Base-by-base conservation (phyloP, 2,797 vertebrate species). In the Numenius phaeopus region DNA sequence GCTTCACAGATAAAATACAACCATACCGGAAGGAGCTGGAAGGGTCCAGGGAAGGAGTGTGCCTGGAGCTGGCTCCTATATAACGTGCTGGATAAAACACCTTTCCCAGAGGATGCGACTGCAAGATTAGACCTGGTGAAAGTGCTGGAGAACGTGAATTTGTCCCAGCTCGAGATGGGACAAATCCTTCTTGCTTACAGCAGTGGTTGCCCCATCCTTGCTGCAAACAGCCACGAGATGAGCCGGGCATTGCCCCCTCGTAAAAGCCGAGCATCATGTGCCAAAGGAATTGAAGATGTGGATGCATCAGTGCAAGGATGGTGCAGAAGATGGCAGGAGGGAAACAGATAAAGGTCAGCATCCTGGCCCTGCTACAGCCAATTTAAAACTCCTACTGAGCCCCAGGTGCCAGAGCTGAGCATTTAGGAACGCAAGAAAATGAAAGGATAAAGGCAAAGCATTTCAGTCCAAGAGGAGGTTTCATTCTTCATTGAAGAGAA, bases 1-100 rank as follows among this genome's bases (percentile, higher is more conserved):
- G 85, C 88, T 78, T 65, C 90, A 88, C 44, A 70, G 94, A 96
- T 91, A 89, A 94, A 97, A 94, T 75, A 89, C 83, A 95, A 90
- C 83, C 87, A 44, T 44, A 32, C 58, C 90, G 90, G 96, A 94
- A 71, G 83, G 84, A 91, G 85, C 50, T 89, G 94, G 92, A 54
- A 42, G 0, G 11, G 46, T 23, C 72, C 65, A 29, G 39, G 66
- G 44, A 44, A 34, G 94, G 64, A 66, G 27, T 3, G 2, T 0
- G 52, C 26, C 62, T 26, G 20, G 29, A 67, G 66, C 10, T 12
- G 77, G 34, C 50, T 92, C 88, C 55, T 40, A 8, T 5, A 2
- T 0, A 13, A 18, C 2, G 1, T 13, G 8, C 6, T 1, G 81
- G 87, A 39, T 26, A 19, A 55, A 95, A 46, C 10, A 32, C 8